phyloP scores from a whole-genome alignment of 2,888 invertebrate species.

The Hermaeophaga mercurialis region DNA sequence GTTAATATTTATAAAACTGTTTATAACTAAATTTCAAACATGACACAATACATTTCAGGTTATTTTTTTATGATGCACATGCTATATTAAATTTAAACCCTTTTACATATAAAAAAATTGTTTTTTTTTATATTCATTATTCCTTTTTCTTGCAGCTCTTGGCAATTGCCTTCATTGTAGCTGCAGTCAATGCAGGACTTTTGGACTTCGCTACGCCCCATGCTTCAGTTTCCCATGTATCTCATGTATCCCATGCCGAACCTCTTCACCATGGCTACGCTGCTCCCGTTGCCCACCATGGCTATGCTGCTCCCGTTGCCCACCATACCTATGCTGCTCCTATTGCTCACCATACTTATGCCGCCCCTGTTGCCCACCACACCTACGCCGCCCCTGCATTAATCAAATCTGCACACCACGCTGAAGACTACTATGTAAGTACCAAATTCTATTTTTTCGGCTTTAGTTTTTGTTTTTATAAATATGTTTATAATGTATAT shows the following conservation, averaged over 20 bases:
- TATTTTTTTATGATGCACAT: too few species aligned
- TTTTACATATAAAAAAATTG: too few species aligned
- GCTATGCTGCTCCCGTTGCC: conserved; percentile 34
- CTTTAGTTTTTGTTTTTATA: too few species aligned
- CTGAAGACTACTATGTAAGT: conserved; percentile 33
- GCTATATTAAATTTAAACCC: too few species aligned
- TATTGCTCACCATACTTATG: conserved; percentile 13
- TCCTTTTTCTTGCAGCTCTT: conserved; percentile 34
- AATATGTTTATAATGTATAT: too few species aligned
- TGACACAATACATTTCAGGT: too few species aligned
- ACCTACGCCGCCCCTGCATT: conserved; percentile 35
- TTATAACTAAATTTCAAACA: too few species aligned
- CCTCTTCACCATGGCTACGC: conserved; percentile 8
- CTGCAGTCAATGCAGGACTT: conserved; percentile 39
- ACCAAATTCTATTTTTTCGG: too few species aligned
- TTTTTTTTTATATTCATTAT: background rate
- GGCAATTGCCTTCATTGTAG: conserved; percentile 36
- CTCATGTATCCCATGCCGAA: conserved; percentile 8
- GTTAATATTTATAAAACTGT: too few species aligned
- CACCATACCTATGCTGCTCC: conserved; percentile 21
- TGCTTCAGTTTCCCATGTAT: conserved; percentile 9
- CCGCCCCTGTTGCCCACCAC: conserved; percentile 34
- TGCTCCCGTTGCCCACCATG: conserved; percentile 10
- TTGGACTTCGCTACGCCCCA: conserved; percentile 26
- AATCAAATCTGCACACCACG: conserved; percentile 26